A percentile compares a stretch with the other conserved stretches of the same genome.
Evolutionary conservation across 2,888 invertebrate genomes (phyloP).

Genomic region (Archaeoteleia sp.): DNA sequence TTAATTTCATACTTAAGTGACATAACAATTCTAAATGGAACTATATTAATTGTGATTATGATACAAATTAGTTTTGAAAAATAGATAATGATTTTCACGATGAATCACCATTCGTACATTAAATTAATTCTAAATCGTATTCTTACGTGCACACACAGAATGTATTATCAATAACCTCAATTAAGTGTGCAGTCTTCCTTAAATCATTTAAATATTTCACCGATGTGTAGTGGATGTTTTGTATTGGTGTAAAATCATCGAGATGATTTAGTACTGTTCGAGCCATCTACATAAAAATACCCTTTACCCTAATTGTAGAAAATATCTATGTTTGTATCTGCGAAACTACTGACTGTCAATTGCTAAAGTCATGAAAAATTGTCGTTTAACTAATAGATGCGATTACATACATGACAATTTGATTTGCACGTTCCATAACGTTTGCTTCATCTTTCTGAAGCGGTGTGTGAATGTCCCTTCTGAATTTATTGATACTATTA

Average conservation of each 20-base stretch:
- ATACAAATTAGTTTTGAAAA: no score
- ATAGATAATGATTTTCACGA: no score
- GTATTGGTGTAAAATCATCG: slow-evolving; percentile 3
- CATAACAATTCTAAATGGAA: no score
- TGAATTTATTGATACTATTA: slow-evolving; percentile 73
- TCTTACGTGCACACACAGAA: no score
- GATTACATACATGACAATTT: slow-evolving; percentile 88
- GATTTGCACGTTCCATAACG: slow-evolving; percentile 90
- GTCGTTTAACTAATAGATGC: slow-evolving; percentile 28
- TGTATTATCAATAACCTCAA: no score
- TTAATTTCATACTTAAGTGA: no score
- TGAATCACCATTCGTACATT: no score
- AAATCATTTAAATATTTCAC: no score
- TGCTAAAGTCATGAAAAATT: no score
- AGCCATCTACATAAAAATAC: slow-evolving; percentile 58
- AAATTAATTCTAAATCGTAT: no score
- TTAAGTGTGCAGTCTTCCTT: no score
- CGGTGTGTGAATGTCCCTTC: slow-evolving; percentile 71
- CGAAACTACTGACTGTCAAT: slow-evolving; percentile 29
- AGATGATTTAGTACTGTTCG: slow-evolving; percentile 27
- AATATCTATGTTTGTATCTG: slow-evolving; percentile 53
- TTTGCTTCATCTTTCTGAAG: slow-evolving; percentile 84
- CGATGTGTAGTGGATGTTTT: slow-evolving; percentile 24
- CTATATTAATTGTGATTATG: no score
- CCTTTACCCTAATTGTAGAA: slow-evolving; percentile 59